Evolutionary conservation across 2,797 vertebrate species (phyloP).

Genomic region (Bradypus variegatus): DNA sequence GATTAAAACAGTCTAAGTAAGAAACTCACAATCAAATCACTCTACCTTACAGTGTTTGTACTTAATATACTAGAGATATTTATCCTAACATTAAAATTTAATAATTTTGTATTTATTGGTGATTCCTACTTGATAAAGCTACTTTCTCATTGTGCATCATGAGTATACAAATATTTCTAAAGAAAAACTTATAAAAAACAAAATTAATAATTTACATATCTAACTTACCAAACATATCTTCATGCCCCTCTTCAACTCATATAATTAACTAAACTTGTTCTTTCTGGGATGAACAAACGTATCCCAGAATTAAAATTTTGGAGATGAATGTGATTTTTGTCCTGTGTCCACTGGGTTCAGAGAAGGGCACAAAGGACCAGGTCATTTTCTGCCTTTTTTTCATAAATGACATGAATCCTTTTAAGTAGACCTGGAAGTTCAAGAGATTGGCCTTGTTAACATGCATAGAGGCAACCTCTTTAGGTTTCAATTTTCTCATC

Average conservation of each 20-base stretch:
- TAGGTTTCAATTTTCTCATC: neutral
- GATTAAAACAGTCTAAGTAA: slow-evolving; percentile 12
- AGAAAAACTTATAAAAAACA: slow-evolving; percentile 1
- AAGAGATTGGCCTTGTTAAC: neutral
- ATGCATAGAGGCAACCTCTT: neutral
- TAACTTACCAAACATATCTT: neutral
- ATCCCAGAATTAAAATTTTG: neutral
- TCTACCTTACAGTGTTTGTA: slow-evolving; percentile 18
- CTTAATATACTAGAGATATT: neutral
- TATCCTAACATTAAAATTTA: slow-evolving; percentile 15
- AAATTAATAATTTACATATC: slow-evolving; percentile 1
- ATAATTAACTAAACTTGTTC: slow-evolving; percentile 19
- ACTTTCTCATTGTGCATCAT: neutral
- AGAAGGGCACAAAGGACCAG: neutral
- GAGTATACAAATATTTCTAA: neutral
- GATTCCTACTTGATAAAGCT: neutral
- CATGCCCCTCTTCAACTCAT: neutral
- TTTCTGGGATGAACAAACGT: neutral
- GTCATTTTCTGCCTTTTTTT: neutral
- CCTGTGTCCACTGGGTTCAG: neutral
- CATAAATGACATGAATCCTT: neutral
- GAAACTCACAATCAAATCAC: neutral
- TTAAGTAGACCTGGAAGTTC: neutral
- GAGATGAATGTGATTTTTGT: neutral
- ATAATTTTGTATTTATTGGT: neutral